Evolutionary conservation across 2,888 invertebrate genomes (phyloP), one percentile per base, ranked within the genome.

Genomic region (Agrenia bidenticulata): DNA sequence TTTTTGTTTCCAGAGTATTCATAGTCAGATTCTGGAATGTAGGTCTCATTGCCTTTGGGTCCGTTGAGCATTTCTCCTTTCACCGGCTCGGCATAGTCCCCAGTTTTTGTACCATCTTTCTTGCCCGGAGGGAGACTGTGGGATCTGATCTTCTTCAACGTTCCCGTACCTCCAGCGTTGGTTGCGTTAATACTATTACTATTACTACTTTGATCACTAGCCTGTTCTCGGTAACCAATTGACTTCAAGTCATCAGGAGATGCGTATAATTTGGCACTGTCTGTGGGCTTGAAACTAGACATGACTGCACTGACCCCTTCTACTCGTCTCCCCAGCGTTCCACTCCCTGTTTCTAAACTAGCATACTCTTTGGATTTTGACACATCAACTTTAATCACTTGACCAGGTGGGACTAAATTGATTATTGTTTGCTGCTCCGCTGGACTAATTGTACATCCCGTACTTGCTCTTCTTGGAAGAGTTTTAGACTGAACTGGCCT

Each of bases 211-310:
- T 63, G 62, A 26, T 64, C 64, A 32, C 49, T 54, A 1, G 64
- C 66, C 50, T 67, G 56, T 24, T 76, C 78, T 42, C 80, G 77
- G 66, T 80, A 82, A 11, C 87, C 89, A 42, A 89, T 87, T 55
- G 85, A 85, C 78, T 87, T 89, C 78, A 90, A 85, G 79, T 91
- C 92, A 77, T 89, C 88, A 17, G 94, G 94, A 62, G 92, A 90
- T 32, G 94, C 94, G 81, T 93, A 94, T 67, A 95, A 83, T 80
- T 90, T 90, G 59, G 91, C 90, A 80, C 85, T 89, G 72, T 89
- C 88, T 66, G 89, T 87, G 9, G 95, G 95, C 77, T 92, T 88
- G 83, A 95, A 95, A 78, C 93, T 92, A 60, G 93, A 94, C 81
- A 89, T 88, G 59, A 90, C 86, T 1, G 65, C 65, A 21, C 23